Percentiles rank a stretch among this genome's conserved stretches.
phyloP scores from a whole-genome alignment of 2,797 vertebrate species.

The Enteromius anoplus region DNA sequence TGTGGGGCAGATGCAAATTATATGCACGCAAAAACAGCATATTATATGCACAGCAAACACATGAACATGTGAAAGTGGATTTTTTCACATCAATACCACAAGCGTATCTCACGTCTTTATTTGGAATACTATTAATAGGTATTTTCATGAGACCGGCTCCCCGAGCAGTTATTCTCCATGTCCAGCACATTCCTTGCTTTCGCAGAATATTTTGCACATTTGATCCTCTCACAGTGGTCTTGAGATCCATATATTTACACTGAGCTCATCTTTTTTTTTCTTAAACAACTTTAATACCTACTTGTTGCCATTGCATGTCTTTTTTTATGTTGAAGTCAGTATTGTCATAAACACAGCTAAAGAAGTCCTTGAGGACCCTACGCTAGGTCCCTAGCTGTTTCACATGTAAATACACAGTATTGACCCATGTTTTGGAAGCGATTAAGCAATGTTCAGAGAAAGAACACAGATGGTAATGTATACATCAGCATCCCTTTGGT shows the following conservation, averaged over 20 bases:
- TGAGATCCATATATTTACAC: not conserved
- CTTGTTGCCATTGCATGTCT: not conserved
- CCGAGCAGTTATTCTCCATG: too few relatives aligned
- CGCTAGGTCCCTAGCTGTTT: not conserved
- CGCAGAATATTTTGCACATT: too few relatives aligned
- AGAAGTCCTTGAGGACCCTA: not conserved
- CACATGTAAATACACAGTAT: not conserved
- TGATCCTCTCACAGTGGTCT: too few relatives aligned
- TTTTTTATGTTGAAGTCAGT: not conserved
- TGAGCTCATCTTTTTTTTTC: not conserved
- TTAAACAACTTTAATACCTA: not conserved
- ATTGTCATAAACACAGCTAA: not conserved
- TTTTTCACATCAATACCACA: too few relatives aligned
- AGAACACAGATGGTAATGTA: constrained; percentile 21
- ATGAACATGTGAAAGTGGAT: too few relatives aligned
- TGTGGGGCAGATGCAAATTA: too few relatives aligned
- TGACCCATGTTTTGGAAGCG: not conserved
- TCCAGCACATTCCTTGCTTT: too few relatives aligned
- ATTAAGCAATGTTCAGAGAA: constrained; percentile 3
- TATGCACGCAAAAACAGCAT: too few relatives aligned
- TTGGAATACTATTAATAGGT: too few relatives aligned
- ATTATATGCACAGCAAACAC: too few relatives aligned
- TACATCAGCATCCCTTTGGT: not conserved
- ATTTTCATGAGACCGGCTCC: too few relatives aligned
- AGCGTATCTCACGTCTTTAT: too few relatives aligned